phyloP scores from a whole-genome alignment of 1,140 invertebrate genomes.

The Drosophila neocordata region DNA sequence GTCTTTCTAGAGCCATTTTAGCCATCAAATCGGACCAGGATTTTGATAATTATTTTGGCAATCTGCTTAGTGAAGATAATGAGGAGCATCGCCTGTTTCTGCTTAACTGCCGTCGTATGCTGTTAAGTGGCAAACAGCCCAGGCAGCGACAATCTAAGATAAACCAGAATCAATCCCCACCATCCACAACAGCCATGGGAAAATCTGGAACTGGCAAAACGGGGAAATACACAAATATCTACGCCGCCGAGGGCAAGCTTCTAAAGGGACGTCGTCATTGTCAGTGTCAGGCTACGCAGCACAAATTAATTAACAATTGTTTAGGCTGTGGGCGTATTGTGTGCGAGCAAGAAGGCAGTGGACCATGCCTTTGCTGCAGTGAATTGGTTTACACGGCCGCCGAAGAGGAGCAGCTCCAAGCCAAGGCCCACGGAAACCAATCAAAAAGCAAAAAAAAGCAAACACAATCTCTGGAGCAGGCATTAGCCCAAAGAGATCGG shows the following conservation, averaged over 20 bases:
- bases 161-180: conserved; percentile 25
- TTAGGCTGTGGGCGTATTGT: conserved; percentile 96
- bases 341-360: conserved; percentile 97
- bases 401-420: conserved; percentile 83
- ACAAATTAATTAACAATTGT: conserved; percentile 97
- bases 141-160: conserved; percentile 61
- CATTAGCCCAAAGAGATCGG: conserved; percentile 91
- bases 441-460: neutral
- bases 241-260: conserved; percentile 88
- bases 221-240: conserved; percentile 90
- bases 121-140: conserved; percentile 83
- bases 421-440: conserved; percentile 34
- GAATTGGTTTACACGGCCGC: conserved; percentile 90
- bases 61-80: conserved; percentile 86
- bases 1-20: conserved; percentile 84
- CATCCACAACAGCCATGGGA: conserved; percentile 20
- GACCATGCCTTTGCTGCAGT: conserved; percentile 96
- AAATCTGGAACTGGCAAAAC: conserved; percentile 85
- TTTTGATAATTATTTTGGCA: conserved; percentile 88
- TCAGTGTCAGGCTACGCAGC: conserved; percentile 95
- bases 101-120: conserved; percentile 85
- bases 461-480: conserved; percentile 84
- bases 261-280: conserved; percentile 92
- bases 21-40: conserved; percentile 87
- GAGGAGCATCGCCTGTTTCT: conserved; percentile 87